Evolutionary conservation across 1,140 invertebrate genomes (phyloP), one percentile per base, ranked within the genome.

Genomic region (Anadara kagoshimensis): DNA sequence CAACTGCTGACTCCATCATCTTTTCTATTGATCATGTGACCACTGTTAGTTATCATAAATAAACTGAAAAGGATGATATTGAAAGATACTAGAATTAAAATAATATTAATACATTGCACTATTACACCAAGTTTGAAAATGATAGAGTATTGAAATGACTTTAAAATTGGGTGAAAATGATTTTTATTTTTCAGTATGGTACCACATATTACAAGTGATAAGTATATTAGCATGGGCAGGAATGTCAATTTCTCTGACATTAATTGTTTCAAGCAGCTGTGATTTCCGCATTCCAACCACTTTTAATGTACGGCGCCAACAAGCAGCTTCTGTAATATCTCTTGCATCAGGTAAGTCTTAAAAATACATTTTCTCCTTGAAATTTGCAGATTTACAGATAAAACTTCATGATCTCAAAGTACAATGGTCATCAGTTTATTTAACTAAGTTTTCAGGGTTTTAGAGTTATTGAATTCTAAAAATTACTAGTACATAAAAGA

Each of bases 181-280:
- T 53, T 64, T 11, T 57, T 68, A 24, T 62, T 18, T 80, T 80
- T 16, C 61, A 80, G 78, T 67, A 41, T 78, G 78, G 78, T 80
- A 80, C 59, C 78, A 80, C 62, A 54, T 80, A 7, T 22, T 80
- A 49, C 78, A 80, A 53, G 14, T 59, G 10, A 24, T 80, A 20
- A 78, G 78, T 59, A 16, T 80, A 24, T 26, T 73, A 56, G 78
- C 73, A 58, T 78, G 66, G 78, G 44, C 49, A 45, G 59, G 58
- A 11, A 64, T 80, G 69, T 16, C 69, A 14, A 24, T 72, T 20
- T 73, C 76, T 16, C 24, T 80, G 47, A 44, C 70, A 16, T 58
- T 78, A 41, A 63, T 80, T 4, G 51, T 71, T 3, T 69, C 70
- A 24, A 72, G 63, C 49, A 61, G 62, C 41, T 47, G 67, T 16